These are phyloP conservation scores for Spilosoma lubricipeda DNA, from an alignment of 2,888 invertebrate genomes.

Conservation along the genomic window DNA sequence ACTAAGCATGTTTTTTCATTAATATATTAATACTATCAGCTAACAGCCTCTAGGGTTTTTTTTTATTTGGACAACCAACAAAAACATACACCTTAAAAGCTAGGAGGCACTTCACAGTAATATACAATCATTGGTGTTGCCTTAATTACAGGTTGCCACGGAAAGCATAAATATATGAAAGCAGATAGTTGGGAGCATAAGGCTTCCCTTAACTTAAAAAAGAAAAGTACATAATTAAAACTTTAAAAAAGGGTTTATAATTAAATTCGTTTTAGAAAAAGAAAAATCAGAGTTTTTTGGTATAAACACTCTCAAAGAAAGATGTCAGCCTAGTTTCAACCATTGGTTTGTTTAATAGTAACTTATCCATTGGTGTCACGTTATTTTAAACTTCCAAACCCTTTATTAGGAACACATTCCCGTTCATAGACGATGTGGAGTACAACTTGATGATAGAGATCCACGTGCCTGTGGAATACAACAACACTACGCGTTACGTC, in stretches of 20 bases:
- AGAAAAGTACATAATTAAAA: too few relatives aligned
- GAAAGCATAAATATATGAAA: too few relatives aligned
- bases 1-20: not conserved
- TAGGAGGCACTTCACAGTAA: too few relatives aligned
- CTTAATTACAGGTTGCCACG: too few relatives aligned
- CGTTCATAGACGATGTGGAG: slow-evolving; percentile 70
- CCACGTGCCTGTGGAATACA: slow-evolving; percentile 63
- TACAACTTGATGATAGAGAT: slow-evolving; percentile 69
- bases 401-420: slow-evolving; percentile 66
- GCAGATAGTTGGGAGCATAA: too few relatives aligned
- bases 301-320: not conserved
- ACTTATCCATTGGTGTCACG: not conserved
- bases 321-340: too few relatives aligned
- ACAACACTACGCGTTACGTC: slow-evolving; percentile 54
- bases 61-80: too few relatives aligned
- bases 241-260: too few relatives aligned
- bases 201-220: too few relatives aligned
- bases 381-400: not conserved
- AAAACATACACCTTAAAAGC: too few relatives aligned
- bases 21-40: not conserved
- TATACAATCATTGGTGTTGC: too few relatives aligned
- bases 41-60: not conserved
- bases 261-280: not conserved
- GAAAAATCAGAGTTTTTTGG: not conserved
- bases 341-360: not conserved